phyloP scores from a whole-genome alignment of 2,113 vertebrate species.

The Osmerus eperlanus region DNA sequence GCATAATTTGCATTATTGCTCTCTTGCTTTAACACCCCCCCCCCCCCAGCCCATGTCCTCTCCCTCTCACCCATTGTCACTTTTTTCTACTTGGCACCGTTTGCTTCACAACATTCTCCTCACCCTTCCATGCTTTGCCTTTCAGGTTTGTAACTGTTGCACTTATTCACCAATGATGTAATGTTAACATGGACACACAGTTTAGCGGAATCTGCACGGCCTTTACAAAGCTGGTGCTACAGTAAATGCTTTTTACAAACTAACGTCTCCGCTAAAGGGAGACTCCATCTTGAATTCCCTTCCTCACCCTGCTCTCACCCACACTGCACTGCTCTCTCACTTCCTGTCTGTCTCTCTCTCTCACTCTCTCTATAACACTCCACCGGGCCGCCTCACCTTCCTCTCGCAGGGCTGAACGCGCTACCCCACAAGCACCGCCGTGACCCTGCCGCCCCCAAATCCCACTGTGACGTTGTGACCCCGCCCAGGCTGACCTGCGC shows the following conservation, averaged over 20 bases:
- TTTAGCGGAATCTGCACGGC: too few relatives aligned
- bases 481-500: constrained; percentile 52
- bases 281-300: background rate
- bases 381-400: constrained; percentile 51
- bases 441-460: constrained; percentile 36
- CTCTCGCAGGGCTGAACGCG: constrained; percentile 55
- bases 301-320: constrained; percentile 47
- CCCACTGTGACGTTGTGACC: constrained; percentile 47
- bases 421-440: constrained; percentile 50
- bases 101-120: background rate
- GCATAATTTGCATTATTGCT: constrained; percentile 28
- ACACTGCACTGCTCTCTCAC: constrained; percentile 45
- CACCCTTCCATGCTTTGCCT: constrained; percentile 6
- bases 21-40: constrained; percentile 48
- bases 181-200: background rate
- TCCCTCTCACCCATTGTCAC: constrained; percentile 40
- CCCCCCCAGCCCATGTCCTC: background rate
- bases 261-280: background rate
- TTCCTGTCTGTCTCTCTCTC: constrained; percentile 35
- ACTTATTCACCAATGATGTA: background rate
- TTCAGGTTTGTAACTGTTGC: constrained; percentile 22
- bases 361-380: constrained; percentile 40
- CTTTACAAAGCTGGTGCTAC: too few relatives aligned
- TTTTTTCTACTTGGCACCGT: constrained; percentile 26
- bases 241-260: constrained; percentile 6